Base-by-base conservation (phyloP, 2,888 invertebrate genomes). In the Pediacus dermestoides region DNA sequence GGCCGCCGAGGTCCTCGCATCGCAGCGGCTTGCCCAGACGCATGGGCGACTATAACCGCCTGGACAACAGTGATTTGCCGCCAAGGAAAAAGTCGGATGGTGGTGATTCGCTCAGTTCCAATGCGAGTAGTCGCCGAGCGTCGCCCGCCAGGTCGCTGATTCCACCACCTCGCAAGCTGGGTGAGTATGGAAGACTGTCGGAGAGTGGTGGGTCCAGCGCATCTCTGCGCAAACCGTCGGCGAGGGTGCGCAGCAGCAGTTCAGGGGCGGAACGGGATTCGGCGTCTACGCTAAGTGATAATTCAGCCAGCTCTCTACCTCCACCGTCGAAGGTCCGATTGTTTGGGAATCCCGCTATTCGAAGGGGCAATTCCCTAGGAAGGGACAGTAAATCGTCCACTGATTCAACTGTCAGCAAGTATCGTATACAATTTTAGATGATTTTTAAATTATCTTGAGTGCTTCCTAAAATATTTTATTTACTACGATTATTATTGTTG, bases 401-500 rank as follows among this genome's bases (percentile, higher is more conserved):
- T 26, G 68, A 68, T 42, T 74, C 76, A 23, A 67, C 78, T 39
- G 80, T 78, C 14, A 81, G 78, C 61, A 83, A 83, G 64, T 85
- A 84, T 63, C 76, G 84, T 43, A 85, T 85, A 60, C 85, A 85
- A 61, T 85, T 85, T 67, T 85, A 72, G 65, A 15, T 41, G n/a
- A n/a, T n/a, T n/a, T n/a, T n/a, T n/a, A n/a, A n/a, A n/a, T n/a
- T n/a, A n/a, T n/a, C n/a, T n/a, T n/a, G n/a, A n/a, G n/a, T n/a
- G n/a, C n/a, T n/a, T n/a, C n/a, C n/a, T n/a, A n/a, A n/a, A n/a
- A n/a, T n/a, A n/a, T n/a, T n/a, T n/a, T n/a, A n/a, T n/a, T n/a
- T n/a, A n/a, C n/a, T n/a, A n/a, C n/a, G n/a, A n/a, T n/a, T n/a
- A n/a, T n/a, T n/a, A n/a, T n/a, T n/a, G n/a, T n/a, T n/a, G n/a